Evolutionary conservation across 2,113 vertebrate species (phyloP), one percentile per base, ranked within the genome.

Genomic region (Strigops habroptila): DNA sequence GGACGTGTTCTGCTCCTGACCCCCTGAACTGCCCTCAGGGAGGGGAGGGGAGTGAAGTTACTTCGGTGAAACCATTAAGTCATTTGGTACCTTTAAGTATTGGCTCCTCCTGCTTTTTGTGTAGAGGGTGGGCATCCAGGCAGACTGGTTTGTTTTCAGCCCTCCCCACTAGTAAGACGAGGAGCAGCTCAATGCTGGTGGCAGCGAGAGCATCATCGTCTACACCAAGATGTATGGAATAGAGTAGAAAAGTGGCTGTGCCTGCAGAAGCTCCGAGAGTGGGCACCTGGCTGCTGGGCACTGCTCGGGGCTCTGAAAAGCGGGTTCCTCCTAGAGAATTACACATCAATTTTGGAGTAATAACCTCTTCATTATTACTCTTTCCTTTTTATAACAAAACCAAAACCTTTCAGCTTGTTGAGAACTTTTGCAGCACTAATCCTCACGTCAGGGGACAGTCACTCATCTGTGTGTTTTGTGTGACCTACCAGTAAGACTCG

Each of bases 171-270:
- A 4, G 33, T 4, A 16, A 19, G 39, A 25, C 7, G 39, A 37
- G 25, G 27, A 43, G 68, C 37, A 48, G 78, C n/a, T 43, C 44
- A 4, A 8, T 33, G 64, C 69, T 37, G 39, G 33, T 3, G n/a
- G 24, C 67, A 15, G 33, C 6, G 51, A n/a, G n/a, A 31, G 52
- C 10, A 0, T 7, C 6, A 2, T 15, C 37, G 0, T 18, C 88
- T 41, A 12, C 21, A 25, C 15, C 0, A 5, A 25, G 33, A 5
- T 6, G n/a, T 25, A 3, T 6, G 49, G 57, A 60, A 48, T 4
- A 27, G 27, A 12, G 3, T 0, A 18, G 48, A 28, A 48, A 70
- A 33, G 14, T 7, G 73, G 37, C 70, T 44, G 12, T 12, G 1
- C 19, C 55, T 19, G 14, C 76, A 59, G 80, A 28, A 88, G 64